Evolutionary conservation across 2,888 invertebrate genomes (phyloP).

Genomic region (Sinelater perroti): DNA sequence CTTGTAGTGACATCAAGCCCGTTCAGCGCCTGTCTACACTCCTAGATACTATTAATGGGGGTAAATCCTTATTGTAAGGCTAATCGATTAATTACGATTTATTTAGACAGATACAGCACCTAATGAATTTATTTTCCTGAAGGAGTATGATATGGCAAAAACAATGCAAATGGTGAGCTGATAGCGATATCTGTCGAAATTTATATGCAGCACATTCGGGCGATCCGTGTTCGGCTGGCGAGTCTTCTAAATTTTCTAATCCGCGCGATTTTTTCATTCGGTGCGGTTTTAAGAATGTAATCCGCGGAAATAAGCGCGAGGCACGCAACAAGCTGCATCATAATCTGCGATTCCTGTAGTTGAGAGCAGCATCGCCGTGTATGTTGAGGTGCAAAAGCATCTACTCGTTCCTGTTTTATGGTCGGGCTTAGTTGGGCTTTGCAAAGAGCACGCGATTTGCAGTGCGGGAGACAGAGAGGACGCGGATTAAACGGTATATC

Average conservation of each 20-base stretch:
- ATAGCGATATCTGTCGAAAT: too few species aligned
- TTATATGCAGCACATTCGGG: too few species aligned
- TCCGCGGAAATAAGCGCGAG: conserved; percentile 40
- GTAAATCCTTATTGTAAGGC: too few species aligned
- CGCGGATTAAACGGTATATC: conserved; percentile 30
- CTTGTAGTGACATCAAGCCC: too few species aligned
- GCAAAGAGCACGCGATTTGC: conserved; percentile 35
- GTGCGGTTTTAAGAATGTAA: conserved; percentile 40
- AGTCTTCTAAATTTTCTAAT: conserved; percentile 17
- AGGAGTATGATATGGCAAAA: too few species aligned
- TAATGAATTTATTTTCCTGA: too few species aligned
- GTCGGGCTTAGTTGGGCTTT: conserved; percentile 32
- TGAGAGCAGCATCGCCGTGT: conserved; percentile 31
- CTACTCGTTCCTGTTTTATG: conserved; percentile 34
- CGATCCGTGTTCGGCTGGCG: not conserved
- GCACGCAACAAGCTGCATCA: conserved; percentile 45
- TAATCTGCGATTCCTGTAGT: conserved; percentile 41
- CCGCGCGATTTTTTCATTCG: conserved; percentile 26
- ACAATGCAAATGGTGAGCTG: too few species aligned
- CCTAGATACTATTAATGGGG: too few species aligned
- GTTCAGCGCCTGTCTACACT: too few species aligned
- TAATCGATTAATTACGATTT: too few species aligned
- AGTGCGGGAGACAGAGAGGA: conserved; percentile 28
- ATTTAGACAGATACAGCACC: too few species aligned
- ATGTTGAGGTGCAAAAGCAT: conserved; percentile 35